Evolutionary conservation across 92 coral and sea anemone genomes (phyloP).

Genomic region (Parazoanthus darwini): DNA sequence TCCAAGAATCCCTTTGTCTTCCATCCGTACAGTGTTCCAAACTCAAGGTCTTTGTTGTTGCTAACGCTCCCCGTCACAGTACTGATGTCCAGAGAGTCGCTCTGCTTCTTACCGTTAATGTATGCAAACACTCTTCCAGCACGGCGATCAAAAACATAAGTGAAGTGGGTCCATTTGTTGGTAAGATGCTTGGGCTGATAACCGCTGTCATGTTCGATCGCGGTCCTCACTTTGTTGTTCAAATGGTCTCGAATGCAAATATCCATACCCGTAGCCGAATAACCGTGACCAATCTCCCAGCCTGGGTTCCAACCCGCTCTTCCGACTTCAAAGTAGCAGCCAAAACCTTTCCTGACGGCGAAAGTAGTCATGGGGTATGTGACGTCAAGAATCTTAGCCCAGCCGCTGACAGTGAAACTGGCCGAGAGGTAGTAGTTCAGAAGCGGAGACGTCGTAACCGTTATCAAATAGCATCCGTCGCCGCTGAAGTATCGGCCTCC

Average conservation of each 20-base stretch:
- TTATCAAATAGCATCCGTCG: constrained; percentile 45
- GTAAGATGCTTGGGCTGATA: constrained; percentile 36
- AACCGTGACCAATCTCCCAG: constrained; percentile 73
- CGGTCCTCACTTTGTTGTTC: constrained; percentile 42
- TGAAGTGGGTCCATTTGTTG: background rate
- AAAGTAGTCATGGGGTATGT: constrained; percentile 69
- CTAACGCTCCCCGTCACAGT: no score
- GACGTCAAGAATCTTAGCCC: constrained; percentile 70
- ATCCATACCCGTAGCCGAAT: constrained; percentile 48
- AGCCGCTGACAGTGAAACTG: constrained; percentile 72
- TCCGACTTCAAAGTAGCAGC: constrained; percentile 61
- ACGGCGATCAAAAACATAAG: background rate
- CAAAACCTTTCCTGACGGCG: constrained; percentile 68
- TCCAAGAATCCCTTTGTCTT: background rate
- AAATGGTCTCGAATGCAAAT: constrained; percentile 72
- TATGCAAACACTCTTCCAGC: background rate
- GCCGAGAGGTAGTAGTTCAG: constrained; percentile 50
- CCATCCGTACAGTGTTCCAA: constrained; percentile 3
- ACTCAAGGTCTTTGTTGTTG: background rate
- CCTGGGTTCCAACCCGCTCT: constrained; percentile 55
- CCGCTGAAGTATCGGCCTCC: constrained; percentile 72
- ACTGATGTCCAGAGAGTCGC: background rate
- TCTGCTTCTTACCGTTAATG: background rate
- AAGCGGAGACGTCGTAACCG: constrained; percentile 41
- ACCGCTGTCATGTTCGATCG: constrained; percentile 53